phyloP scores from a whole-genome alignment of 2,797 vertebrate species.

The Vespertilio murinus region DNA sequence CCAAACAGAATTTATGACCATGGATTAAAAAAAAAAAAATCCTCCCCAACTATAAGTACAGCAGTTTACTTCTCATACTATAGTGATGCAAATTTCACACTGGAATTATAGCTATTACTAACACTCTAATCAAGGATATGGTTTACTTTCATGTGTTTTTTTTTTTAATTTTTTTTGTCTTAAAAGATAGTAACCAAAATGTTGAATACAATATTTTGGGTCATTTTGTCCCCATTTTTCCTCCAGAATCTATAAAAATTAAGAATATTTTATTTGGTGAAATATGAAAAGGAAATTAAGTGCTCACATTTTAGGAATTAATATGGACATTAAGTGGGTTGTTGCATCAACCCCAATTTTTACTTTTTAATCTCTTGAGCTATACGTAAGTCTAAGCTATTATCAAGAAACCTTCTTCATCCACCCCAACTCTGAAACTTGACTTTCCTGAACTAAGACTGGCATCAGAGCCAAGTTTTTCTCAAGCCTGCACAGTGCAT shows the following conservation, averaged over 20 bases:
- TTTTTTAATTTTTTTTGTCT: neutral
- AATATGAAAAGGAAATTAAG: conserved; percentile 27
- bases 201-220: neutral
- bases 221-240: neutral
- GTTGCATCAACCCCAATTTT: conserved; percentile 10
- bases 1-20: conserved; percentile 16
- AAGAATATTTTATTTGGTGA: neutral
- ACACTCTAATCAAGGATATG: conserved; percentile 17
- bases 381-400: conserved; percentile 14
- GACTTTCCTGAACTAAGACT: conserved; percentile 62
- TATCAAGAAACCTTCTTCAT: conserved; percentile 49
- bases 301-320: neutral
- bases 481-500: neutral
- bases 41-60: neutral
- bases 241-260: neutral
- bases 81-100: conserved; percentile 7
- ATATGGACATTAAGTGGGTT: neutral
- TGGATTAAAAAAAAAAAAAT: neutral
- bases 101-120: conserved; percentile 15
- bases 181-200: conserved; percentile 52
- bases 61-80: neutral
- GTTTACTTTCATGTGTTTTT: neutral
- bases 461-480: neutral
- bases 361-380: conserved; percentile 51
- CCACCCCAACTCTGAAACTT: conserved; percentile 50